phyloP scores from a whole-genome alignment of 1,140 invertebrate species.

The fruit fly (Drosophila melanogaster) region Release_6_plus_ISO1_MT NT_033779.5:2701501-2702000 shows the following conservation, averaged over 20 bases:
- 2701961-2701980: neutral
- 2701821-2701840: too few species aligned
- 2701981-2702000: neutral
- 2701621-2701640: conserved; percentile 3
- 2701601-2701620: conserved; percentile 36
- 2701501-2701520: conserved; percentile 15
- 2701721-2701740: conserved; percentile 13
- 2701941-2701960: neutral
- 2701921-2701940: neutral
- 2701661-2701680: conserved; percentile 69
- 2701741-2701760: conserved; percentile 73
- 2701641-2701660: conserved; percentile 63
- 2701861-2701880: too few species aligned
- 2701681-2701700: conserved; percentile 81
- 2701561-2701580: conserved; percentile 79
- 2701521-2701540: conserved; percentile 72
- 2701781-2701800: neutral
- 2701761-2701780: conserved; percentile 61
- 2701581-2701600: conserved; percentile 83
- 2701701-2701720: conserved; percentile 62
- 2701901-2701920: neutral
- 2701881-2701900: too few species aligned
- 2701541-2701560: conserved; percentile 68
- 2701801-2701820: neutral
- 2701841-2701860: neutral